phyloP scores from a whole-genome alignment of 2,888 invertebrate species.

The Lymantria monacha region DNA sequence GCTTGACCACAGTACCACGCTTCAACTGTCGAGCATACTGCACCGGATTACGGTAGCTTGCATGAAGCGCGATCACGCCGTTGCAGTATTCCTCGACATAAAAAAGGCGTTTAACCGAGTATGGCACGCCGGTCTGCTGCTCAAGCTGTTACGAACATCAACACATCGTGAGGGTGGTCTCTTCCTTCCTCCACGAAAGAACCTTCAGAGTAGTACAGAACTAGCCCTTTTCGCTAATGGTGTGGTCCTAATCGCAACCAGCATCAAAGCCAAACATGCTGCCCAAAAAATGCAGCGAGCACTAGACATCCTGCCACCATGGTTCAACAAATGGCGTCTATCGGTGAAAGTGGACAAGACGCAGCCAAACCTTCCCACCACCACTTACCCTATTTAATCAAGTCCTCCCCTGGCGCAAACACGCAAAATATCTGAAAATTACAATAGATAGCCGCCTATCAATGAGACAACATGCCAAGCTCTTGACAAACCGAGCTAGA shows the following conservation, averaged over 20 bases:
- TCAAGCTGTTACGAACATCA: not conserved
- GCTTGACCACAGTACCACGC: conserved; percentile 11
- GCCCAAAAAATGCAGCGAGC: too few species aligned
- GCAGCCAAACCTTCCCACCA: not conserved
- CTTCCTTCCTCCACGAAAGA: not conserved
- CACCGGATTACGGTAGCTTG: not conserved
- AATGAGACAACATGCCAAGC: not conserved
- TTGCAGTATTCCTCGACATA: not conserved
- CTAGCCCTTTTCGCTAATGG: not conserved
- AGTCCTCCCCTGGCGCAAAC: not conserved
- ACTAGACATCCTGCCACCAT: too few species aligned
- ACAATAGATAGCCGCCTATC: too few species aligned
- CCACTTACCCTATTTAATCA: not conserved
- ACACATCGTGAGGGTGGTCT: not conserved
- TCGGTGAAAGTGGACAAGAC: too few species aligned
- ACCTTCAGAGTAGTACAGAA: not conserved
- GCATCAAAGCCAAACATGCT: too few species aligned
- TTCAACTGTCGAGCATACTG: conserved; percentile 4
- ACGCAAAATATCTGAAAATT: not conserved
- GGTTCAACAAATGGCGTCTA: too few species aligned
- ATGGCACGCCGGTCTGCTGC: not conserved
- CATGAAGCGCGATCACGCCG: not conserved
- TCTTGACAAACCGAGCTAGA: too few species aligned
- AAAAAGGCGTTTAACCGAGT: not conserved
- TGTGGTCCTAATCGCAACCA: not conserved